Conservation (phyloP, 2,113 vertebrate species). For the Pungitius pungitius region DNA sequence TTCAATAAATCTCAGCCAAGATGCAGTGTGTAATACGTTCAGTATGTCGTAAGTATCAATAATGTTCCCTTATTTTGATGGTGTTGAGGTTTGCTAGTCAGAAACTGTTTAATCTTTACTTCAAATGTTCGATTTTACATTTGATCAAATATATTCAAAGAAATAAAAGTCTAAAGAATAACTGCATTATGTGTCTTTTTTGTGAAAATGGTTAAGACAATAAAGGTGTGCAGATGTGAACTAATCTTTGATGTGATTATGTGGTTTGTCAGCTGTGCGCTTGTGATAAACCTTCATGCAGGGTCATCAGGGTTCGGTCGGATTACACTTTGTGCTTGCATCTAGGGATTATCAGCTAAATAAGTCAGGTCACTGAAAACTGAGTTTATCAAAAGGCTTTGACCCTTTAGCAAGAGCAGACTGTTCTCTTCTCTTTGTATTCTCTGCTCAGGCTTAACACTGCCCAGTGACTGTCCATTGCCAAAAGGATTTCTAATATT, state of each 20-base stretch:
- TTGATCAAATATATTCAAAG: conserved; percentile 96
- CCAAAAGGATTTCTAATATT: too few species aligned
- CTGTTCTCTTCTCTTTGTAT: too few species aligned
- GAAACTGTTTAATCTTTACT: conserved; percentile 97
- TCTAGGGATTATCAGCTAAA: background rate
- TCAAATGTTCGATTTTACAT: conserved; percentile 97
- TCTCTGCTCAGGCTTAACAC: too few species aligned
- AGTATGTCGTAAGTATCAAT: conserved; percentile 87
- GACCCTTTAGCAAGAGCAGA: background rate
- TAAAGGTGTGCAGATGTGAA: background rate
- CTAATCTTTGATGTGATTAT: conserved; percentile 3
- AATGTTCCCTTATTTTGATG: conserved; percentile 98
- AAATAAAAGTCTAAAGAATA: conserved; percentile 93
- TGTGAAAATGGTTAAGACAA: background rate
- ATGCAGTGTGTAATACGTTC: conserved; percentile 87
- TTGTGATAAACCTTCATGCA: background rate
- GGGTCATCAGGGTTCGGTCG: background rate
- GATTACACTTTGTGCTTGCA: background rate
- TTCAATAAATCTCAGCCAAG: conserved; percentile 88
- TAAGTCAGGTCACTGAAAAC: background rate
- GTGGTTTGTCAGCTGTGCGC: conserved; percentile 22
- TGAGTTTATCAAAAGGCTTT: background rate
- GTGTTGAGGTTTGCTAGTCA: conserved; percentile 98
- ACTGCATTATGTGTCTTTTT: conserved; percentile 85
- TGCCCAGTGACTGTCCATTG: too few species aligned